Conservation (phyloP, 2,888 invertebrate genomes). For the Hydraecia micacea region DNA sequence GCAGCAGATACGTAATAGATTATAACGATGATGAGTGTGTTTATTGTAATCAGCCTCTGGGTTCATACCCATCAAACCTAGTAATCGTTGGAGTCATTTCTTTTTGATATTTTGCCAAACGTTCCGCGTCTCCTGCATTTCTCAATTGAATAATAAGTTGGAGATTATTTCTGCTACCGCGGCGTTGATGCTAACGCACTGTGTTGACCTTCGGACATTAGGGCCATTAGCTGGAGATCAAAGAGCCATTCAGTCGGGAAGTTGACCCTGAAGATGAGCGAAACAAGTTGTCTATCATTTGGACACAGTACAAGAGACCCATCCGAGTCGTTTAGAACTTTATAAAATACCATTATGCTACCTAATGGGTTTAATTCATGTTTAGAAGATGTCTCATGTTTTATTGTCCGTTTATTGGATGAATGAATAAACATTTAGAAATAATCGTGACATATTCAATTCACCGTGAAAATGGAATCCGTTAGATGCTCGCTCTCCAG, state of each 20-base stretch:
- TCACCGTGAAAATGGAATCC: conserved; percentile 18
- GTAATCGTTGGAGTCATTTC: conserved; percentile 58
- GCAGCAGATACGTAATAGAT: conserved; percentile 35
- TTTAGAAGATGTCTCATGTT: not conserved
- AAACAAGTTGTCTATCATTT: conserved; percentile 28
- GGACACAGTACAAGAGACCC: not conserved
- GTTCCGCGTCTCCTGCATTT: conserved; percentile 29
- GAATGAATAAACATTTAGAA: conserved; percentile 21
- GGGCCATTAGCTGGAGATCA: conserved; percentile 47
- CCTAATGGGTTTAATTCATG: not conserved
- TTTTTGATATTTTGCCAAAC: conserved; percentile 69
- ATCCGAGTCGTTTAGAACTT: not conserved
- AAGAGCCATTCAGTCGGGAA: conserved; percentile 36
- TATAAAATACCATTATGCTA: not conserved
- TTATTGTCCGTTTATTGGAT: not conserved
- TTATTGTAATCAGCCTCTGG: conserved; percentile 31
- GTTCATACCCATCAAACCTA: conserved; percentile 40
- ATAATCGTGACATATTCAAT: conserved; percentile 31
- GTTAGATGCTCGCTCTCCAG: conserved; percentile 9
- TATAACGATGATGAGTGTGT: conserved; percentile 27
- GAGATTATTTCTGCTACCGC: conserved; percentile 24
- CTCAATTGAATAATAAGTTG: conserved; percentile 27
- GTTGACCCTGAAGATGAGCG: conserved; percentile 27
- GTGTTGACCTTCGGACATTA: conserved; percentile 42
- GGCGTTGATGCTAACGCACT: conserved; percentile 37